Base-by-base conservation (phyloP, 2,888 invertebrate genomes). In the Drosophila colorata region DNA sequence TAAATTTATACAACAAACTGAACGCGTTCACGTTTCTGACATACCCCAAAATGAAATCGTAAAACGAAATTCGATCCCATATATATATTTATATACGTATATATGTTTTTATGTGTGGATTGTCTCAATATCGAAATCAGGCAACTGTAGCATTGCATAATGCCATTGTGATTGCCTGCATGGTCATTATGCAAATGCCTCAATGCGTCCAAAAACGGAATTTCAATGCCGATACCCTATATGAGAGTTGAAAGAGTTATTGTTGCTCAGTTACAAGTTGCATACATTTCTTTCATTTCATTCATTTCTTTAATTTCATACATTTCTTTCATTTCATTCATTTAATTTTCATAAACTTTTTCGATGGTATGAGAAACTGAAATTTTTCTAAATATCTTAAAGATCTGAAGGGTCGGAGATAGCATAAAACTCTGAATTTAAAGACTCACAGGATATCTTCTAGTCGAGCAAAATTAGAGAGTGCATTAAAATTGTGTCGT, bases 1-100 rank as follows among this genome's bases (percentile, higher is more conserved):
- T 78, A 85, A 85, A 86, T 83, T 86, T 84, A 76, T 71, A 82
- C 58, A 83, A 75, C 73, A 80, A 81, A 78, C 67, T 28, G 28
- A 28, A 28, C 60, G 47, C 69, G 37, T 64, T 73, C 60, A 47
- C 64, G 18, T 66, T 69, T 67, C 74, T 85, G 85, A 69, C 83
- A 80, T 69, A 55, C 60, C 44, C 59, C 41, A 40, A 55, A 70
- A 64, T 74, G 59, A 57, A 85, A 78, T 75, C 80, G 70, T 82
- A 76, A 87, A 87, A 78, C 48, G 86, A 79, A 85, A 85, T 74
- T 85, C 72, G 78, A 85, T 85, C 70, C 61, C 56, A 57, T 35
- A 18, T 38, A 9, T 14, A 35, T 47, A 11, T 38, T n/a, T 51
- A 23, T 16, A 13, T 23, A 25, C 1, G 8, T 31, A n/a, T 6